Conservation (phyloP, 2,113 vertebrate species). For the Orcinus orca region DNA sequence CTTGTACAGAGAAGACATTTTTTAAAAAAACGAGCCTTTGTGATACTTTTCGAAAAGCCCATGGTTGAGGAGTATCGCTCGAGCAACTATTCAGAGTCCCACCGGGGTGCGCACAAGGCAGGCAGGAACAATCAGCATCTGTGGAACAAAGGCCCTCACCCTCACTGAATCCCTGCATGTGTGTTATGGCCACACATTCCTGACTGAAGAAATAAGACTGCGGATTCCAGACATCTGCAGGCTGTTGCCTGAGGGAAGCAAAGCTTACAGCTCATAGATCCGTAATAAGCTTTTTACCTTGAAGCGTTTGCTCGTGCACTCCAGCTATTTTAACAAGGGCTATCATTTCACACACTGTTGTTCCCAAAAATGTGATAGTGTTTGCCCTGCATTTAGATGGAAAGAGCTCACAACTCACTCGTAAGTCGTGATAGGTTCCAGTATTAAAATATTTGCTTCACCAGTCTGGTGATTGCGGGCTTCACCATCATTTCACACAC, state of each 20-base stretch:
- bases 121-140: neutral
- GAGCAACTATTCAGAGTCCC: neutral
- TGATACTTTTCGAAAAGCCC: neutral
- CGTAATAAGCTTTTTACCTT: slow-evolving; percentile 8
- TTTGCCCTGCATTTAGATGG: slow-evolving; percentile 56
- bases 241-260: neutral
- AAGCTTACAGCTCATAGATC: neutral
- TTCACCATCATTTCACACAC: slow-evolving; percentile 1
- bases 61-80: neutral
- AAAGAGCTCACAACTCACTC: slow-evolving; percentile 50
- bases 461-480: neutral
- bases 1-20: neutral
- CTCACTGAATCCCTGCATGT: neutral
- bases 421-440: slow-evolving; percentile 56
- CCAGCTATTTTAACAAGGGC: slow-evolving; percentile 54
- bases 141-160: neutral
- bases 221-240: neutral
- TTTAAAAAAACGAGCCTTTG: neutral
- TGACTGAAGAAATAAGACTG: neutral
- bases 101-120: neutral
- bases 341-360: slow-evolving; percentile 42
- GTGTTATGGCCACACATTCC: neutral
- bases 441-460: slow-evolving; percentile 54
- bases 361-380: slow-evolving; percentile 42
- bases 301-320: neutral